Conservation (phyloP, 2,113 vertebrate species). For the Budorcas taxicolor region DNA sequence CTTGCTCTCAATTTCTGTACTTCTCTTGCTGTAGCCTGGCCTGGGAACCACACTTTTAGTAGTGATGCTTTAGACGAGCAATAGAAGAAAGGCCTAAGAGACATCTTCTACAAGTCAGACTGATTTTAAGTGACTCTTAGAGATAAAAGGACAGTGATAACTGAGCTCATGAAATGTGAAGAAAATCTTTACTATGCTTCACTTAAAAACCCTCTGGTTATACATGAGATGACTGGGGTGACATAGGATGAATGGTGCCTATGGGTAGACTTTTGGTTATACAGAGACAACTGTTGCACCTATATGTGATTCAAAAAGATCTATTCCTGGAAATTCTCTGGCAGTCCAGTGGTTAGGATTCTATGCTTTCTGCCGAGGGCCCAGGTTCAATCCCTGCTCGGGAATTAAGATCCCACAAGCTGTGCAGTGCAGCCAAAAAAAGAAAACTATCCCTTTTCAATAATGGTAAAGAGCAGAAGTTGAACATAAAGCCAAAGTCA, state of each 20-base stretch:
- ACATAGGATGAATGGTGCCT: not conserved
- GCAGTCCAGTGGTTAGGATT: not conserved
- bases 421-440: not conserved
- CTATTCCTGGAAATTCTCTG: not conserved
- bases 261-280: not conserved
- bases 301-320: not conserved
- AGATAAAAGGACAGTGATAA: not conserved
- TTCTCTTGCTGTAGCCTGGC: not conserved
- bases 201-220: not conserved
- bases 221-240: not conserved
- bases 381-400: not conserved
- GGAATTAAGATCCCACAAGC: not conserved
- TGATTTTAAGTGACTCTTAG: slow-evolving; percentile 32
- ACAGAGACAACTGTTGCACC: not conserved
- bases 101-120: not conserved
- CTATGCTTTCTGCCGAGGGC: not conserved
- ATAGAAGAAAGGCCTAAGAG: not conserved
- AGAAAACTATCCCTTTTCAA: not conserved
- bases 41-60: not conserved
- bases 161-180: not conserved
- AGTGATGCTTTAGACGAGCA: not conserved
- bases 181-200: not conserved
- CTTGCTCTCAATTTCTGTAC: not conserved
- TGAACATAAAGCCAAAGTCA: slow-evolving; percentile 8
- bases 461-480: not conserved